Base-by-base conservation (phyloP, 2,797 vertebrate genomes). In the Miichthys miiuy region DNA sequence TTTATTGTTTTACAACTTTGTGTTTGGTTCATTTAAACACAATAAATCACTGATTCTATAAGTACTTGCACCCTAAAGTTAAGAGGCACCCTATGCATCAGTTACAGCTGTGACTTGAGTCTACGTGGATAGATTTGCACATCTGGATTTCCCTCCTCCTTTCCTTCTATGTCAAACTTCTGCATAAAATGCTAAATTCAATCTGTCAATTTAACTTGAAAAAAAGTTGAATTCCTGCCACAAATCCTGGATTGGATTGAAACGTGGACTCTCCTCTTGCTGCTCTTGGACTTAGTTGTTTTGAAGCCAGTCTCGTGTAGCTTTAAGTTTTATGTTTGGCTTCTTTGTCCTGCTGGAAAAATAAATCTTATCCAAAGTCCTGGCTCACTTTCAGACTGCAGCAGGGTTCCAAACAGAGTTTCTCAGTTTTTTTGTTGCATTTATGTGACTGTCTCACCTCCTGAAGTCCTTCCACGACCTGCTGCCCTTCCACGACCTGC, bases 321-420 rank as follows among this genome's bases (percentile, higher is more conserved):
- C 73, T 38, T 72, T 30, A 30, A 51, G 44, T 44, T 71, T 75
- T 38, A 64, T 83, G 67, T 73, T 73, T 80, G 70, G 55, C 3
- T 17, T 78, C 77, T 87, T 78, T 85, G 80, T 77, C 62, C 14
- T 27, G 63, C 50, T 72, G 64, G 30, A 55, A 66, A 60, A 70
- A 56, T 72, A 78, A 85, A 73, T 72, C 67, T 57, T 4, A 57
- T 44, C 51, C 68, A 25, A 34, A 50, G 25, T 70, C 41, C 13
- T 2, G 6, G 48, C n/a, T 56, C 17, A 9, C 38, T 25, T 56
- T 1, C 48, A 25, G 76, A 46, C 48, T 25, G 57, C 51, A 42
- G n/a, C 25, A 23, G 14, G 16, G 47, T 21, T 41, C 56, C 18
- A 8, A 34, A 6, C 44, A 41, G 57, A 41, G 17, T 44, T 67